Percentiles rank a stretch among this genome's conserved stretches.
These are phyloP conservation scores for Lontra canadensis DNA, from an alignment of 2,113 vertebrate species.

Conservation along the genomic window DNA sequence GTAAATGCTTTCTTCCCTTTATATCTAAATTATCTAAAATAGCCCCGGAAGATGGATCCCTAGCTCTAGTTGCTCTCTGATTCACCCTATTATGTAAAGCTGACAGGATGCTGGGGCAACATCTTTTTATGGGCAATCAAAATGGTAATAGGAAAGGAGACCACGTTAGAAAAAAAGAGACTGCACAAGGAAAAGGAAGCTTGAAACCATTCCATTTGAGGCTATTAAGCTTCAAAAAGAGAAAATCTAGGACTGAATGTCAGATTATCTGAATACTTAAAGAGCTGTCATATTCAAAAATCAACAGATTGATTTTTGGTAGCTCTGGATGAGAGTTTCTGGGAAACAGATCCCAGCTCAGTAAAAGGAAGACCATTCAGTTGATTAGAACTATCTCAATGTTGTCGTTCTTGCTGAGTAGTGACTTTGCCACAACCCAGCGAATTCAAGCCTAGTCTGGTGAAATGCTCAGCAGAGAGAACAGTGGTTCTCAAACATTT, in stretches of 20 bases:
- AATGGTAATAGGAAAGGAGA: not conserved
- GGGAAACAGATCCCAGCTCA: not conserved
- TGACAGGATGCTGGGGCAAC: not conserved
- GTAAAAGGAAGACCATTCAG: not conserved
- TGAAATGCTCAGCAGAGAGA: not conserved
- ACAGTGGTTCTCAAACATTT: not conserved
- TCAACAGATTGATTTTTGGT: not conserved
- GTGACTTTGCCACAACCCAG: not conserved
- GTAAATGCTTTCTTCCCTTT: not conserved
- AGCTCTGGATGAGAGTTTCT: not conserved
- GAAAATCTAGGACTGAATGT: not conserved
- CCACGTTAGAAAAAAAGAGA: not conserved
- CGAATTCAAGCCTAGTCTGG: not conserved
- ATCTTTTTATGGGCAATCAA: not conserved
- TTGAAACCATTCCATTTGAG: not conserved
- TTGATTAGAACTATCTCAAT: not conserved
- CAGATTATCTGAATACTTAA: constrained; percentile 1
- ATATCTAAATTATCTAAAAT: not conserved
- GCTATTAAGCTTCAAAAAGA: not conserved
- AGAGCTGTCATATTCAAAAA: not conserved
- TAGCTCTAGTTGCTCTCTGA: not conserved
- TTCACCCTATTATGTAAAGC: not conserved
- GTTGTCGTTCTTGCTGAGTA: not conserved
- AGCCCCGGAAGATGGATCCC: not conserved
- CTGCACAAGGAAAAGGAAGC: not conserved